Percentiles rank a stretch among this genome's conserved stretches.
phyloP scores from a whole-genome alignment of 2,888 invertebrate genomes.

The Lottia scabra region DNA sequence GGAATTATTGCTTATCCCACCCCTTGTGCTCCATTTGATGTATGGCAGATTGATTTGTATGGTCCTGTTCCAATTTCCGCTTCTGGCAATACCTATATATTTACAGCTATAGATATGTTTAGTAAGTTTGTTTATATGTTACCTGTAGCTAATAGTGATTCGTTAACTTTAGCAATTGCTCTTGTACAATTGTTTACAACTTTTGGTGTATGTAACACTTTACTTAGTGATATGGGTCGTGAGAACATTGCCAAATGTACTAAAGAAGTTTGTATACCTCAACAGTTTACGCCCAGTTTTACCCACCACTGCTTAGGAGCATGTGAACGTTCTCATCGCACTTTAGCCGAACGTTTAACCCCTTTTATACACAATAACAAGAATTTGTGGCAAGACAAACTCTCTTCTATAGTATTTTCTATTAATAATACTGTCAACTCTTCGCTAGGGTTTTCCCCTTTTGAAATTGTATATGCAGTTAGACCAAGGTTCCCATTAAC shows the following conservation, averaged over 20 bases:
- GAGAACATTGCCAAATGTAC: neutral
- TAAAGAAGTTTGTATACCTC: neutral
- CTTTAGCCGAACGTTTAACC: conserved; percentile 23
- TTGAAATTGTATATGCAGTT: conserved; percentile 17
- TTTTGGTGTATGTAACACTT: conserved; percentile 22
- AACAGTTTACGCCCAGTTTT: conserved; percentile 16
- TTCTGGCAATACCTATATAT: conserved; percentile 15
- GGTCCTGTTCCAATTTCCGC: conserved; percentile 15
- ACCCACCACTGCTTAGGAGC: conserved; percentile 30
- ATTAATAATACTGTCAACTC: conserved; percentile 24
- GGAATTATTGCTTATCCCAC: conserved; percentile 17
- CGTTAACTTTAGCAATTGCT: conserved; percentile 11
- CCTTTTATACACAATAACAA: conserved; percentile 17
- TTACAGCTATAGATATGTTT: conserved; percentile 20
- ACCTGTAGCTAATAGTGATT: conserved; percentile 16
- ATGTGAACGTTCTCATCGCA: conserved; percentile 25
- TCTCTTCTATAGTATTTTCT: conserved; percentile 21
- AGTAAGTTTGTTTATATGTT: conserved; percentile 8
- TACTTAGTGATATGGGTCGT: conserved; percentile 4
- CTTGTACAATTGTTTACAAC: conserved; percentile 14
- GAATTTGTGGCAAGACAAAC: conserved; percentile 19
- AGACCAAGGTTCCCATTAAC: conserved; percentile 17
- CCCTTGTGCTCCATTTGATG: no score
- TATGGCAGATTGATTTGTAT: conserved; percentile 24
- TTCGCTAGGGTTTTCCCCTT: conserved; percentile 16